Conservation (phyloP, 2,888 invertebrate genomes). For the Lasioglossum marginatum region DNA sequence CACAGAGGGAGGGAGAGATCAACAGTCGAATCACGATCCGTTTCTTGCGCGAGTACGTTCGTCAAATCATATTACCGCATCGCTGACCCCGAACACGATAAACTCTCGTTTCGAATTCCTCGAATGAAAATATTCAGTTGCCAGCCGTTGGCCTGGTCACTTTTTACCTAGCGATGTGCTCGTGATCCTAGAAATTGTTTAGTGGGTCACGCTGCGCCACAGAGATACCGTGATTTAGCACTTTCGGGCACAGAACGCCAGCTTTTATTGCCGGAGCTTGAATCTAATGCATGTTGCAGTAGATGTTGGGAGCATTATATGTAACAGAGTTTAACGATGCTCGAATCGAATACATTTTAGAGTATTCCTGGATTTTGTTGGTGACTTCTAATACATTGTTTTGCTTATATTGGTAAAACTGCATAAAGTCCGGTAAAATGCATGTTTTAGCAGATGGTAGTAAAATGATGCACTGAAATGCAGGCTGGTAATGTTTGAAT, state of each 20-base stretch:
- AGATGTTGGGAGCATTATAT: not conserved
- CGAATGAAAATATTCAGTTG: conserved; percentile 31
- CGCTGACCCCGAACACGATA: conserved; percentile 11
- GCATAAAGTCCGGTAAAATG: no score
- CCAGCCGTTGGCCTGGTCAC: not conserved
- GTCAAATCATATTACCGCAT: conserved; percentile 42
- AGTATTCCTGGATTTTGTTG: not conserved
- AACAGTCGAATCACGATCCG: conserved; percentile 23
- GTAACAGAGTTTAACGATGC: not conserved
- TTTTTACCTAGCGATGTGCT: not conserved
- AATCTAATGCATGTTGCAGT: not conserved
- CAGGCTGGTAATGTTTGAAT: no score
- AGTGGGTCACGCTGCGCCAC: not conserved
- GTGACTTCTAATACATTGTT: no score
- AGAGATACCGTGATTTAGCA: conserved; percentile 3
- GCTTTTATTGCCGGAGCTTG: not conserved
- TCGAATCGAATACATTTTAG: not conserved
- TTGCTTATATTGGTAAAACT: no score
- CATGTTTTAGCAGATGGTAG: no score
- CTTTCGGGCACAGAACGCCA: not conserved
- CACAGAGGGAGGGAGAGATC: not conserved
- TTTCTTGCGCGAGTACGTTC: conserved; percentile 29
- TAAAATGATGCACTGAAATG: no score
- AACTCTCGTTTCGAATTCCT: conserved; percentile 1
- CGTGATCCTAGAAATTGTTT: not conserved